Evolutionary conservation across 2,888 invertebrate genomes (phyloP).

Genomic region (Tipula lateralis): DNA sequence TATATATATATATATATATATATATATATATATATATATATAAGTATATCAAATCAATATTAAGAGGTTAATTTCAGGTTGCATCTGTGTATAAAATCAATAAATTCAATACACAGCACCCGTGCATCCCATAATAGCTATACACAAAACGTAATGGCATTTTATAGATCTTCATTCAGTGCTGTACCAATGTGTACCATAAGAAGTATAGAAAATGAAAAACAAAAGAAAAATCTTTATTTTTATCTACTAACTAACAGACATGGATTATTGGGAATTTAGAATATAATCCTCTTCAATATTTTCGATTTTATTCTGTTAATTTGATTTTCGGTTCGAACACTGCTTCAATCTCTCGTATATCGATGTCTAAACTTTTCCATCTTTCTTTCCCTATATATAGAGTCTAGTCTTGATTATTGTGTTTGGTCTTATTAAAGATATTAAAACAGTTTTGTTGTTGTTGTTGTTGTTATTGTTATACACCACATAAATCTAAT

Average conservation of each 20-base stretch:
- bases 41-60: not conserved
- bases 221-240: not conserved
- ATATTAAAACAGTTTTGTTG: not conserved
- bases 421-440: not conserved
- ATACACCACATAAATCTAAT: not conserved
- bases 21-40: no score
- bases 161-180: not conserved
- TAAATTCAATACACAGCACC: not conserved
- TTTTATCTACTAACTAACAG: not conserved
- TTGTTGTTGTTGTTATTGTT: not conserved
- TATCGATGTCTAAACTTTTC: not conserved
- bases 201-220: no score
- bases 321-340: not conserved
- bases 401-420: not conserved
- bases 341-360: not conserved
- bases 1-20: no score
- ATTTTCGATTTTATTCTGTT: conserved; percentile 1
- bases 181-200: not conserved
- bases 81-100: not conserved
- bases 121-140: not conserved
- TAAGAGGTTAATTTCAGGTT: not conserved
- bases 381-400: not conserved
- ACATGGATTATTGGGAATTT: conserved; percentile 11
- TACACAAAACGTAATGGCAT: not conserved
- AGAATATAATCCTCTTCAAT: not conserved